Percentiles rank a stretch among this genome's conserved stretches.
Conservation (phyloP, 2,888 invertebrate genomes). For the Deroplatys truncata region DNA sequence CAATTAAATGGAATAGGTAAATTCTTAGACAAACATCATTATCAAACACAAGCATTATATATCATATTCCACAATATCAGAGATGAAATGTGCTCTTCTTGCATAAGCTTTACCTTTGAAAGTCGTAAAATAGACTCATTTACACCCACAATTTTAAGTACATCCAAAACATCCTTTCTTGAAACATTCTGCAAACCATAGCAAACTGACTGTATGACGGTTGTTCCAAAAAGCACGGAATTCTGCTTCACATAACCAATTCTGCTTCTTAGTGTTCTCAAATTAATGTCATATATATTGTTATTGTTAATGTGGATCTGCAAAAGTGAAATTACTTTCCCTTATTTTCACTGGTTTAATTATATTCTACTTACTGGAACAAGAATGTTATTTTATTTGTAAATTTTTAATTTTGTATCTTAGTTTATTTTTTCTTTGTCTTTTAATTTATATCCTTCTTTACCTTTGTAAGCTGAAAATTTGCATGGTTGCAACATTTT, state of each 20-base stretch:
- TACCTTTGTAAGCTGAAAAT: no score
- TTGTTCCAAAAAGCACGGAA: slow-evolving; percentile 30
- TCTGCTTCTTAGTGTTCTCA: slow-evolving; percentile 18
- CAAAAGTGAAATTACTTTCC: neutral
- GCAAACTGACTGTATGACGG: slow-evolving; percentile 26
- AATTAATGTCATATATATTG: slow-evolving; percentile 15
- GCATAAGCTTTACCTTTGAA: neutral
- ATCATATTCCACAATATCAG: no score
- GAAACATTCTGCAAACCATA: slow-evolving; percentile 6
- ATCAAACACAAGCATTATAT: neutral
- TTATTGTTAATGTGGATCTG: slow-evolving; percentile 13
- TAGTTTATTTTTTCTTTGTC: no score
- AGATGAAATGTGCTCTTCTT: neutral
- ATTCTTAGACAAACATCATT: neutral
- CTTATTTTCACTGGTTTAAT: no score
- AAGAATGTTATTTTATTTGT: no score
- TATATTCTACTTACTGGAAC: no score
- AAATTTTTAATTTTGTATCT: no score
- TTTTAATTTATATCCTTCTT: no score
- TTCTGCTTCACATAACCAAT: slow-evolving; percentile 30
- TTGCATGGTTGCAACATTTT: no score
- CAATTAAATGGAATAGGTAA: neutral
- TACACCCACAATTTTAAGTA: slow-evolving; percentile 24
- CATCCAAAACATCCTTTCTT: slow-evolving; percentile 5
- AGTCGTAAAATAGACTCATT: slow-evolving; percentile 16